Conservation (phyloP, 1,140 invertebrate species). For the Thaumetopoea pityocampa region DNA sequence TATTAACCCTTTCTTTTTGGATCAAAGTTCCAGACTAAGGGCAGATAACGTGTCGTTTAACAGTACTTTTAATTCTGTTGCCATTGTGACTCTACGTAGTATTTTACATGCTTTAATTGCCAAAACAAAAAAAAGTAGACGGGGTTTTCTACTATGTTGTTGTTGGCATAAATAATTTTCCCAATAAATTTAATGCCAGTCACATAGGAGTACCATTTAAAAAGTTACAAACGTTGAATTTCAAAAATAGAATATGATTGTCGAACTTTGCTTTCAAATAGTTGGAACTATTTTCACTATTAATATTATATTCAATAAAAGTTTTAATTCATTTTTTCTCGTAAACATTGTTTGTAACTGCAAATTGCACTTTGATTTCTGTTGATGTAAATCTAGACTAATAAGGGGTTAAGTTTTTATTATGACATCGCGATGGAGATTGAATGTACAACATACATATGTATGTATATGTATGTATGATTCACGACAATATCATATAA, state of each 20-base stretch:
- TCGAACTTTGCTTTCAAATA: constrained; percentile 57
- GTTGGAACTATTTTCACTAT: constrained; percentile 42
- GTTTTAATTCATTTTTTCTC: constrained; percentile 41
- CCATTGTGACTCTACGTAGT: too few species aligned
- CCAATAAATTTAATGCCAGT: constrained; percentile 1
- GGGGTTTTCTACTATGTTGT: too few species aligned
- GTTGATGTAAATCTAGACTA: constrained; percentile 12
- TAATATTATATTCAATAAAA: constrained; percentile 53
- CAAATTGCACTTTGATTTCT: constrained; percentile 20
- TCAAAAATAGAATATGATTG: constrained; percentile 52
- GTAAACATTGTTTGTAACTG: constrained; percentile 54
- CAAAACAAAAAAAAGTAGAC: too few species aligned
- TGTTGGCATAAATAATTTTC: constrained; percentile 7
- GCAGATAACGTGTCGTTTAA: too few species aligned
- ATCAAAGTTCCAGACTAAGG: too few species aligned
- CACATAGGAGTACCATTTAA: constrained; percentile 26
- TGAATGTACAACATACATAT: constrained; percentile 19
- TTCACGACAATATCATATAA: too few species aligned
- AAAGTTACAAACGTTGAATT: constrained; percentile 29
- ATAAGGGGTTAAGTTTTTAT: too few species aligned
- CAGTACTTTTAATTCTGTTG: too few species aligned
- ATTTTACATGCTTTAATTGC: too few species aligned
- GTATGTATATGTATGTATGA: constrained; percentile 1
- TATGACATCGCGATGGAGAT: constrained; percentile 10
- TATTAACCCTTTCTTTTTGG: too few species aligned